Percentiles rank a stretch among this genome's conserved stretches.
phyloP scores from a whole-genome alignment of 2,113 vertebrate genomes.

The Ophiodon elongatus region DNA sequence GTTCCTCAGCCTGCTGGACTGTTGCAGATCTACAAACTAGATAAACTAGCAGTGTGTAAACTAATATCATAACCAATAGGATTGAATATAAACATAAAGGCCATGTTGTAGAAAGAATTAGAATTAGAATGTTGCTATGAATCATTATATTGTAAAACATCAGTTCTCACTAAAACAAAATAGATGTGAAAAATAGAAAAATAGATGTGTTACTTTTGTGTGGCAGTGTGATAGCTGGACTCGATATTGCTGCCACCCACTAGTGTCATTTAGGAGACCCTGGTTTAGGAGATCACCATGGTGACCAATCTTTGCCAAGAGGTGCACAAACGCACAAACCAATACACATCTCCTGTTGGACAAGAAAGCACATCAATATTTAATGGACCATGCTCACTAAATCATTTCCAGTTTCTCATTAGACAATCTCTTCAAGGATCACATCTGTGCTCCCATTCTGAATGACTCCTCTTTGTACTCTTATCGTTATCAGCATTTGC shows the following conservation, averaged over 20 bases:
- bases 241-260: slow-evolving; percentile 46
- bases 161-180: neutral
- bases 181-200: too few relatives aligned
- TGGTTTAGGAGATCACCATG: slow-evolving; percentile 63
- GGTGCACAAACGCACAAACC: slow-evolving; percentile 48
- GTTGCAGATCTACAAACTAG: neutral
- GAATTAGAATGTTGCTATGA: too few relatives aligned
- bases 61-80: neutral
- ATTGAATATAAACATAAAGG: neutral
- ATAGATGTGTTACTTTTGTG: slow-evolving; percentile 3
- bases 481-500: slow-evolving; percentile 31
- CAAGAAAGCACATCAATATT: slow-evolving; percentile 55
- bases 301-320: slow-evolving; percentile 63
- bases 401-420: slow-evolving; percentile 53
- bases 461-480: slow-evolving; percentile 18
- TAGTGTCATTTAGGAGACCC: slow-evolving; percentile 56
- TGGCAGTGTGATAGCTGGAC: slow-evolving; percentile 3
- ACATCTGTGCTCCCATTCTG: slow-evolving; percentile 38
- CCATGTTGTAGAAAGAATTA: neutral
- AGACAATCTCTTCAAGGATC: slow-evolving; percentile 39
- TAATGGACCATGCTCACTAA: slow-evolving; percentile 44
- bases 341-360: slow-evolving; percentile 46
- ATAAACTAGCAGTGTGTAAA: neutral
- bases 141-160: neutral
- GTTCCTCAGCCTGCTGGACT: neutral